phyloP scores from a whole-genome alignment of 2,113 vertebrate species.

The Balaenoptera acutorostrata region DNA sequence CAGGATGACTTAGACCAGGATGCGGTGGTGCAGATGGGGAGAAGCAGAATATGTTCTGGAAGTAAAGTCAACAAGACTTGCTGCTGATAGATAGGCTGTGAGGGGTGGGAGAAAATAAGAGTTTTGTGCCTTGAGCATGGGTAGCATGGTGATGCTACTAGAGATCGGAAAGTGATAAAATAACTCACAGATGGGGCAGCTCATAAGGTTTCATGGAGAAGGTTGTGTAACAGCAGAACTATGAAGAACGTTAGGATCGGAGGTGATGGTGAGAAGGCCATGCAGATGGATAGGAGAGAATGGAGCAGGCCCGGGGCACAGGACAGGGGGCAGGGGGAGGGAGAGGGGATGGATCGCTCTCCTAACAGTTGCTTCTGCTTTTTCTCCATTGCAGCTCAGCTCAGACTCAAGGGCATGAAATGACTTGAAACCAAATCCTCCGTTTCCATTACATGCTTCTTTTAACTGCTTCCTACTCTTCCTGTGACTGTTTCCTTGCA shows the following conservation, averaged over 20 bases:
- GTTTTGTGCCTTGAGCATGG: background rate
- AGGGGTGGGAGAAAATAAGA: background rate
- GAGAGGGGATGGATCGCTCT: background rate
- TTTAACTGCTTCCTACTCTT: slow-evolving; percentile 60
- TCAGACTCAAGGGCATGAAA: background rate
- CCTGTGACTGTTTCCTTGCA: slow-evolving; percentile 47
- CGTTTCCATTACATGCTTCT: slow-evolving; percentile 57
- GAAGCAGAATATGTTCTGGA: background rate
- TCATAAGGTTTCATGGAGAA: background rate
- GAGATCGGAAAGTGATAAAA: background rate
- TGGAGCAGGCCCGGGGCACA: background rate
- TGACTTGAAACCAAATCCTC: slow-evolving; percentile 19
- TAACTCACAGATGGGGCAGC: background rate
- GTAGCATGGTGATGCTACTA: background rate
- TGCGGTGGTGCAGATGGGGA: background rate
- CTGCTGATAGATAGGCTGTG: background rate
- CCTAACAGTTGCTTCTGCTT: background rate
- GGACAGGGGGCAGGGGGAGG: rapidly evolving
- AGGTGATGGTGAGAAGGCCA: background rate
- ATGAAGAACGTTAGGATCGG: background rate
- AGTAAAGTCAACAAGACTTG: background rate
- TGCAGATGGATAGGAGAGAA: background rate
- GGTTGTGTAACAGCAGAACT: background rate
- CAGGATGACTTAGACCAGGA: background rate
- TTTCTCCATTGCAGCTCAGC: background rate